Evolutionary conservation across 2,797 vertebrate genomes (phyloP), one percentile per base, ranked within the genome.

Genomic region (Loriculus beryllinus): DNA sequence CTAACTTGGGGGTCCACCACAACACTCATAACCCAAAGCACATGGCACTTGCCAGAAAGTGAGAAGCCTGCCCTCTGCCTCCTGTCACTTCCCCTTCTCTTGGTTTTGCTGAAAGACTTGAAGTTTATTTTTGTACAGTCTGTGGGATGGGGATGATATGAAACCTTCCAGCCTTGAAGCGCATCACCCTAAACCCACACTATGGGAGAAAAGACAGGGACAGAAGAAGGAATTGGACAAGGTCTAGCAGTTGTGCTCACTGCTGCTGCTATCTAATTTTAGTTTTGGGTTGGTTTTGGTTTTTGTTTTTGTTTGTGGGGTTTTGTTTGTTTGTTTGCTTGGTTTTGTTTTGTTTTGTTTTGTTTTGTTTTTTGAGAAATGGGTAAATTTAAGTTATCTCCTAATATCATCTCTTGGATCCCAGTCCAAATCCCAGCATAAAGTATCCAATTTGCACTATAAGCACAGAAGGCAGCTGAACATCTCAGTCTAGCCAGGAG

Each of bases 401-500:
- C 20, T 14, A 31, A 45, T 9, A 16, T 49, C 23, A 12, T 4
- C 29, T 20, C 47, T 33, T 31, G 54, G 8, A 62, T 77, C 42
- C 14, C 35, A 42, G 4, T 20, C 29, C 51, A 52, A 52, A 52
- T 31, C n/a, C 21, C 20, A 56, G n/a, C 16, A 21, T 22, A 39
- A 67, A 60, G 6, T 7, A 16, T 29, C 4, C 12, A 13, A 12
- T 22, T 12, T 39, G 3, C 14, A 42, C 16, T 17, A 28, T 5
- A 21, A 1, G 9, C 39, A 42, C 31, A 9, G 6, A n/a, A 54
- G 2, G 0, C 7, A 1, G 4, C 54, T 35, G 28, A 18, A 17
- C 26, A 37, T 2, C 37, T 64, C 31, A 3, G 18, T 4, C 14
- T 59, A n/a, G 6, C 10, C 40, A 68, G 42, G 9, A 67, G 28